Evolutionary conservation across 2,113 vertebrate species (phyloP).

Genomic region (Nipponia nippon): DNA sequence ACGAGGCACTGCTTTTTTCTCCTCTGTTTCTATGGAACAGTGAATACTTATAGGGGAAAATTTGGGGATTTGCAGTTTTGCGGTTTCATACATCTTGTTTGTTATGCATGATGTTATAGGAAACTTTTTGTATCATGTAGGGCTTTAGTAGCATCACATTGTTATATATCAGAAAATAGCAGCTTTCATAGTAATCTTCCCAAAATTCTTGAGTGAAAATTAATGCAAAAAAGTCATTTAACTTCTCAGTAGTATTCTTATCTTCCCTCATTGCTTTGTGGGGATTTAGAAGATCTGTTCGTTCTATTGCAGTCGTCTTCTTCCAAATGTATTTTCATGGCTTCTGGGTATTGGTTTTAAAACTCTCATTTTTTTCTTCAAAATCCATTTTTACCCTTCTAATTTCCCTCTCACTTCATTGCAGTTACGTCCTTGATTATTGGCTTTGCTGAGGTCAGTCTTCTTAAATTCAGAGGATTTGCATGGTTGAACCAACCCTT

Average conservation of each 20-base stretch:
- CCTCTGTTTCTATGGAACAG: background rate
- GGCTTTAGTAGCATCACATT: background rate
- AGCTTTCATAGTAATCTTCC: background rate
- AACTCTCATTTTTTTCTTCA: background rate
- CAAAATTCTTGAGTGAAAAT: background rate
- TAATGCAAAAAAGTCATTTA: constrained; percentile 19
- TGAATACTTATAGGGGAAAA: background rate
- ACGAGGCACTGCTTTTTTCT: background rate
- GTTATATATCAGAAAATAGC: background rate
- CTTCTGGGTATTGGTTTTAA: background rate
- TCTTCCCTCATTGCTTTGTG: background rate
- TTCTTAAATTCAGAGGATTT: background rate
- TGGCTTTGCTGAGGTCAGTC: background rate
- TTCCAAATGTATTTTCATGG: constrained; percentile 12
- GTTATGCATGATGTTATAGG: background rate
- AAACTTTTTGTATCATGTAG: background rate
- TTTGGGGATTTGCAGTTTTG: background rate
- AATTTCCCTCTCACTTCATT: background rate
- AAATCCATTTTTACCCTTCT: background rate
- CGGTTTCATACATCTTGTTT: background rate
- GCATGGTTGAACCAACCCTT: background rate
- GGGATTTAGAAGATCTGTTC: background rate
- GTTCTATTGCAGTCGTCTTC: background rate
- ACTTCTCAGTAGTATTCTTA: constrained; percentile 13
- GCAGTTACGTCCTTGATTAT: background rate